Conservation (phyloP, 2,888 invertebrate genomes). For the Philonicus albiceps region DNA sequence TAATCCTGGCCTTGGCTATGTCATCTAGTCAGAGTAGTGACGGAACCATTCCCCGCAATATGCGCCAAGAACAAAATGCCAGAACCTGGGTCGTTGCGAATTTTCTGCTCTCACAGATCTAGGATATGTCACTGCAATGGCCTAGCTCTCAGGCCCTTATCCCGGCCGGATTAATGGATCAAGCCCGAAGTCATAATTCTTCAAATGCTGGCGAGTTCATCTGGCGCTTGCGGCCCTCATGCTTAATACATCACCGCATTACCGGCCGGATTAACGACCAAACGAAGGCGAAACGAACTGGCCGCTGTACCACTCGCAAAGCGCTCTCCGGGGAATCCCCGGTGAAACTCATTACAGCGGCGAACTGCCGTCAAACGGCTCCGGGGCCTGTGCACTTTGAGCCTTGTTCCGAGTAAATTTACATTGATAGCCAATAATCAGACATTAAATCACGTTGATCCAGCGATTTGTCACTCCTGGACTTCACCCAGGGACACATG, state of each 20-base stretch:
- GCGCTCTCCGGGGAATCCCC: not conserved
- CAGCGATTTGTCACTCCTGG: constrained; percentile 35
- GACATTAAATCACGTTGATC: constrained; percentile 43
- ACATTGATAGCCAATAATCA: constrained; percentile 42
- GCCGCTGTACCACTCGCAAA: not conserved
- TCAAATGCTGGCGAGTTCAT: constrained; percentile 20
- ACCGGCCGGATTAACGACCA: constrained; percentile 6
- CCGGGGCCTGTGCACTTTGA: constrained; percentile 2
- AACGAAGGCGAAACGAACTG: constrained; percentile 1
- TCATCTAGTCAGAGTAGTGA: not conserved
- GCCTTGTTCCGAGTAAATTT: constrained; percentile 37
- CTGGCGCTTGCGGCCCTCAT: not conserved
- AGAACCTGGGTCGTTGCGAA: not conserved
- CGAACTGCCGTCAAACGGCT: not conserved
- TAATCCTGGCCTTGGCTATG: not conserved
- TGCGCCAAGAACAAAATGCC: not conserved
- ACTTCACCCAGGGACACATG: constrained; percentile 14
- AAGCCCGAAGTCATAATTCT: constrained; percentile 22
- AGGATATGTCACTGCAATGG: not conserved
- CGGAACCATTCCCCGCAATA: not conserved
- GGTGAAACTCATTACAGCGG: constrained; percentile 16
- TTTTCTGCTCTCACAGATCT: not conserved
- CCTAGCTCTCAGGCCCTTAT: not conserved
- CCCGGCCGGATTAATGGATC: constrained; percentile 19
- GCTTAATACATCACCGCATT: constrained; percentile 38